A percentile compares a stretch with the other conserved stretches of the same genome.
Conservation (phyloP, 2,888 invertebrate species). For the Neelides folsomi region DNA sequence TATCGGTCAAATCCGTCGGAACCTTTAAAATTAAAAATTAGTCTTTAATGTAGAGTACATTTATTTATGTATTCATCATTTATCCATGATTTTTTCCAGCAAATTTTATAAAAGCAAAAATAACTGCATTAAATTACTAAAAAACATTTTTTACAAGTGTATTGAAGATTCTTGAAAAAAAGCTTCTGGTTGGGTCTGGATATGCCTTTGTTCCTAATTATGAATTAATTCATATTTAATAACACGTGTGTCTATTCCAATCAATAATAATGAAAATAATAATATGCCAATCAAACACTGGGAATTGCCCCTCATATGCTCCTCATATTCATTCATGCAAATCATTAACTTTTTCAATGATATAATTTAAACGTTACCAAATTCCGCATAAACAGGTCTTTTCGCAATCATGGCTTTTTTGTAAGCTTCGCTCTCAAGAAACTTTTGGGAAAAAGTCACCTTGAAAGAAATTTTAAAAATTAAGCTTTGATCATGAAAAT, state of each 20-base stretch:
- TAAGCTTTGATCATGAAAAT: not conserved
- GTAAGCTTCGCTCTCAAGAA: conserved; percentile 40
- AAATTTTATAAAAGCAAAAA: too few relatives aligned
- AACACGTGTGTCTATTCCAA: too few relatives aligned
- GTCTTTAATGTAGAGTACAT: too few relatives aligned
- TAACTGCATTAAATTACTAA: too few relatives aligned
- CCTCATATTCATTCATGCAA: too few relatives aligned
- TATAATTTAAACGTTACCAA: conserved; percentile 31
- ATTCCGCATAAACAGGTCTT: conserved; percentile 40
- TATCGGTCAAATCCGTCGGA: conserved; percentile 31
- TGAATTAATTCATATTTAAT: not conserved
- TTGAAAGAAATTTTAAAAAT: conserved; percentile 4
- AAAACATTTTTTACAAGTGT: conserved; percentile 19
- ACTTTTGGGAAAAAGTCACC: conserved; percentile 36
- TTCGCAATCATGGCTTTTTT: conserved; percentile 38
- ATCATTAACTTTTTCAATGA: too few relatives aligned
- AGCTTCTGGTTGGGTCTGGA: conserved; percentile 25
- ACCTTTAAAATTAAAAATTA: conserved; percentile 20
- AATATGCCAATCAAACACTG: too few relatives aligned
- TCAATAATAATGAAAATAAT: too few relatives aligned
- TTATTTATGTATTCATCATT: too few relatives aligned
- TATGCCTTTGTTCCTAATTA: conserved; percentile 23
- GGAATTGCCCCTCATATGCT: too few relatives aligned
- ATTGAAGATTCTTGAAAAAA: conserved; percentile 13
- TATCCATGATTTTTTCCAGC: too few relatives aligned